A percentile compares a stretch with the other conserved stretches of the same genome.
phyloP scores from a whole-genome alignment of 37 sponge, comb jelly and placozoan species.

The Halichondria panicea region DNA sequence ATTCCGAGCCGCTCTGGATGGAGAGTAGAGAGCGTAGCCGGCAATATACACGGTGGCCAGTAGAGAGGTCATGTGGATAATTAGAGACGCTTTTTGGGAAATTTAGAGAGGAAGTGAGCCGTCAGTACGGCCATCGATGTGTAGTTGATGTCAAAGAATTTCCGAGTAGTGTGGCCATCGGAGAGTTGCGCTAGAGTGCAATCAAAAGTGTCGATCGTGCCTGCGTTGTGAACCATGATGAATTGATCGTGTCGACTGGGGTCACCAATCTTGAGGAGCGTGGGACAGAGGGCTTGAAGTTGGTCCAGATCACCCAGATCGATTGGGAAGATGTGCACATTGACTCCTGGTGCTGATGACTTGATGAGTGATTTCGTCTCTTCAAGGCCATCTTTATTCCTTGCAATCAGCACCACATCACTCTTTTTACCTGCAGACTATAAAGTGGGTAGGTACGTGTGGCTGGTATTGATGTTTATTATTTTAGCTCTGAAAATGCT shows the following conservation, averaged over 20 bases:
- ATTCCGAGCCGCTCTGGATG: conserved; percentile 66
- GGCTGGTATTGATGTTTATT: too few species aligned
- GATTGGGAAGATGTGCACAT: conserved; percentile 11
- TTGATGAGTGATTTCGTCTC: conserved; percentile 30
- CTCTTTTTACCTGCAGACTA: conserved; percentile 18
- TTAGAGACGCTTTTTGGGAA: conserved; percentile 3
- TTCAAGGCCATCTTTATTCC: conserved; percentile 38
- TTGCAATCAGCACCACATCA: conserved; percentile 47
- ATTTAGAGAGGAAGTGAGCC: conserved; percentile 49
- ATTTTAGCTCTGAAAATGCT: too few species aligned
- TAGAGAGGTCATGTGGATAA: conserved; percentile 62
- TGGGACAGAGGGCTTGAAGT: conserved; percentile 14
- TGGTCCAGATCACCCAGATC: conserved; percentile 39
- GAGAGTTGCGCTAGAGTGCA: conserved; percentile 5
- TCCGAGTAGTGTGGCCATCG: conserved; percentile 29
- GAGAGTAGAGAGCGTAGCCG: conserved; percentile 55
- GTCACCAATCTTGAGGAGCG: background rate
- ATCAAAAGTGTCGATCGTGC: conserved; percentile 28
- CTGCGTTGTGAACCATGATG: conserved; percentile 75
- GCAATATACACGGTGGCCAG: conserved; percentile 32
- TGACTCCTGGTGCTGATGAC: conserved; percentile 11
- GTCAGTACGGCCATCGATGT: conserved; percentile 65
- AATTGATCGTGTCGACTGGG: conserved; percentile 14
- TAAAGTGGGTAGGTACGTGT: too few species aligned
- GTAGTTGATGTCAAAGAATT: conserved; percentile 65